Conservation (phyloP, 2,888 invertebrate genomes). For the Eupithecia abbreviata region DNA sequence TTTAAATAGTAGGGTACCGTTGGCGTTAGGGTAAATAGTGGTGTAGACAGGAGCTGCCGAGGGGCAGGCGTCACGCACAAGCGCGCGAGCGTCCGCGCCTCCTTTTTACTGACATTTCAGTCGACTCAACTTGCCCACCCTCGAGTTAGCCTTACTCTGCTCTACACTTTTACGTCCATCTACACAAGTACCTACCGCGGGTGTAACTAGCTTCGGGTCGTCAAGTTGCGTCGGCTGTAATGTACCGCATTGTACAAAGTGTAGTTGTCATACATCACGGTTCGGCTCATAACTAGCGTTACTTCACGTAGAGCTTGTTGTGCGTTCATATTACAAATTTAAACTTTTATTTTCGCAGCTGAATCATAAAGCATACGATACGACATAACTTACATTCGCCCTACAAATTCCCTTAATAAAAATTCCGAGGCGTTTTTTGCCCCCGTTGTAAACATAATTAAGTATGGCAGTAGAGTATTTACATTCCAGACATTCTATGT, state of each 20-base stretch:
- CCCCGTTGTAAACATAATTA: constrained; percentile 20
- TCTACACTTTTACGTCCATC: background rate
- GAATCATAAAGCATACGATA: constrained; percentile 26
- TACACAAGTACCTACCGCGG: background rate
- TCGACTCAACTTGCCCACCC: background rate
- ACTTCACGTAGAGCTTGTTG: constrained; percentile 62
- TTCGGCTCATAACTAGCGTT: constrained; percentile 57
- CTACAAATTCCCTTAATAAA: constrained; percentile 7
- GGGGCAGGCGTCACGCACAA: constrained; percentile 45
- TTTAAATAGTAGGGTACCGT: constrained; percentile 72
- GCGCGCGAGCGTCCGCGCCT: constrained; percentile 33
- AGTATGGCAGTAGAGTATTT: constrained; percentile 19
- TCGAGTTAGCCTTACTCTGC: constrained; percentile 1
- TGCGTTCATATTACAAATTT: constrained; percentile 55
- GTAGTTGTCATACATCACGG: constrained; percentile 67
- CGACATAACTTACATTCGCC: constrained; percentile 9
- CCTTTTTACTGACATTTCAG: constrained; percentile 42
- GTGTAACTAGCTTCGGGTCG: background rate
- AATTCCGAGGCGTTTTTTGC: constrained; percentile 21
- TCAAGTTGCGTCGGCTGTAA: constrained; percentile 26
- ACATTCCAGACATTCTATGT: constrained; percentile 10
- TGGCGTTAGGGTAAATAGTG: constrained; percentile 59
- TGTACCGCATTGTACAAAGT: constrained; percentile 71
- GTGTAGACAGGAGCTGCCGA: constrained; percentile 51
- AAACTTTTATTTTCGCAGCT: constrained; percentile 34